phyloP scores from a whole-genome alignment of 1,140 invertebrate genomes.

The Lasioglossum baleicum region DNA sequence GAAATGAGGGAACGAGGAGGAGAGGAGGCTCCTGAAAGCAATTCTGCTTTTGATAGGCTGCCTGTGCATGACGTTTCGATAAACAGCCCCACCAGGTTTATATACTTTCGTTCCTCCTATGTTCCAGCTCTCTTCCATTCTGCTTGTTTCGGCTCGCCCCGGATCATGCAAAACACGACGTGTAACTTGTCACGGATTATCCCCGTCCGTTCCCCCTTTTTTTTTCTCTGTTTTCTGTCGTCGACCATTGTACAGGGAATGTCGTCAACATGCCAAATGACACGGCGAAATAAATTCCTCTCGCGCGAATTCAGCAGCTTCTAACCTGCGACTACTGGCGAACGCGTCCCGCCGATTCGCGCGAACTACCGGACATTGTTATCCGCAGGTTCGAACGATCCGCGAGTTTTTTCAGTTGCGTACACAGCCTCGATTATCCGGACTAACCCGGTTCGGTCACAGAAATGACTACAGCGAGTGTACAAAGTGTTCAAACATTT shows the following conservation, averaged over 20 bases:
- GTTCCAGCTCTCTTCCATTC: slow-evolving; percentile 21
- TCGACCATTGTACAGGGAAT: not conserved
- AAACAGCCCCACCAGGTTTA: slow-evolving; percentile 63
- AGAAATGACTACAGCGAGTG: too few relatives aligned
- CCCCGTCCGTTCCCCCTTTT: not conserved
- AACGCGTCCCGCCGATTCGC: too few relatives aligned
- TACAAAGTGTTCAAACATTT: too few relatives aligned
- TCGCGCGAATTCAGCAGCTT: not conserved
- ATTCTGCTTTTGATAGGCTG: slow-evolving; percentile 68
- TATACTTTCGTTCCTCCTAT: slow-evolving; percentile 54
- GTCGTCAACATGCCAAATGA: slow-evolving; percentile 10
- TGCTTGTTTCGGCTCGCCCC: slow-evolving; percentile 28
- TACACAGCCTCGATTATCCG: too few relatives aligned
- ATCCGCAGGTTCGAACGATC: too few relatives aligned
- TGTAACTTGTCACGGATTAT: slow-evolving; percentile 52
- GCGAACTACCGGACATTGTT: too few relatives aligned
- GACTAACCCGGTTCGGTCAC: too few relatives aligned
- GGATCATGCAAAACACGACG: slow-evolving; percentile 54
- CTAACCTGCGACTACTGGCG: not conserved
- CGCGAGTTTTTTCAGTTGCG: too few relatives aligned
- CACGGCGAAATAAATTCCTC: not conserved
- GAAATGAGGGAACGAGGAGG: slow-evolving; percentile 46
- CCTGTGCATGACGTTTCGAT: slow-evolving; percentile 71
- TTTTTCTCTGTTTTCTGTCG: too few relatives aligned
- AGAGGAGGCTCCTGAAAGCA: slow-evolving; percentile 42